Conservation (phyloP, 2,113 vertebrate genomes). For the Rhea americana region DNA sequence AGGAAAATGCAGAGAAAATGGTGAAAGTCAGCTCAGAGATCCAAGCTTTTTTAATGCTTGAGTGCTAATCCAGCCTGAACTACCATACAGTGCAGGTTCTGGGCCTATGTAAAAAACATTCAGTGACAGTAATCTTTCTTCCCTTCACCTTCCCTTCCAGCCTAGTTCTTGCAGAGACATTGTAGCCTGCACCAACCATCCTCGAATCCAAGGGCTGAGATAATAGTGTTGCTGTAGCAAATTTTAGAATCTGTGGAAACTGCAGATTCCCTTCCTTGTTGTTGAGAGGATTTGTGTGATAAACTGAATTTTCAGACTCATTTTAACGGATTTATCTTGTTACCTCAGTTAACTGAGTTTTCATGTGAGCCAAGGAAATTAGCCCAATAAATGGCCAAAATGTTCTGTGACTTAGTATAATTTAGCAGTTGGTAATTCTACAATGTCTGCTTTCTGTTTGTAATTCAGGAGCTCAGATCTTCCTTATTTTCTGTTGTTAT, state of each 20-base stretch:
- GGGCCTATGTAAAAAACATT: constrained; percentile 18
- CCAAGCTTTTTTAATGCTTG: neutral
- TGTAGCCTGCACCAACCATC: neutral
- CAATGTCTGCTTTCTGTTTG: neutral
- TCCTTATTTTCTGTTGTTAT: neutral
- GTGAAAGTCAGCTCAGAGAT: neutral
- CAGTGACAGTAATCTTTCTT: neutral
- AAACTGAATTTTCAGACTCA: neutral
- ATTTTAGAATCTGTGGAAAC: neutral
- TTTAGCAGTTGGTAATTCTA: neutral
- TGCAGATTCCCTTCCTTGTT: neutral
- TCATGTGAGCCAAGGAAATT: neutral
- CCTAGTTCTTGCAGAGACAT: neutral
- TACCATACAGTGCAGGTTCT: constrained; percentile 11
- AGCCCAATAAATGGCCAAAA: neutral
- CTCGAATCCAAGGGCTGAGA: neutral
- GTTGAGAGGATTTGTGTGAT: neutral
- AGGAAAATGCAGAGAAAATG: neutral
- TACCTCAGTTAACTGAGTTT: neutral
- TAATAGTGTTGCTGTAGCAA: neutral
- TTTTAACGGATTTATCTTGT: neutral
- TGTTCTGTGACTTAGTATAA: neutral
- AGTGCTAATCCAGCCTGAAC: constrained; percentile 1
- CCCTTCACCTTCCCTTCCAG: neutral
- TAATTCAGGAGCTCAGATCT: neutral